A percentile compares a stretch with the other conserved stretches of the same genome.
Conservation (phyloP, 1,140 invertebrate species). For the Drosophila lacteicornis region DNA sequence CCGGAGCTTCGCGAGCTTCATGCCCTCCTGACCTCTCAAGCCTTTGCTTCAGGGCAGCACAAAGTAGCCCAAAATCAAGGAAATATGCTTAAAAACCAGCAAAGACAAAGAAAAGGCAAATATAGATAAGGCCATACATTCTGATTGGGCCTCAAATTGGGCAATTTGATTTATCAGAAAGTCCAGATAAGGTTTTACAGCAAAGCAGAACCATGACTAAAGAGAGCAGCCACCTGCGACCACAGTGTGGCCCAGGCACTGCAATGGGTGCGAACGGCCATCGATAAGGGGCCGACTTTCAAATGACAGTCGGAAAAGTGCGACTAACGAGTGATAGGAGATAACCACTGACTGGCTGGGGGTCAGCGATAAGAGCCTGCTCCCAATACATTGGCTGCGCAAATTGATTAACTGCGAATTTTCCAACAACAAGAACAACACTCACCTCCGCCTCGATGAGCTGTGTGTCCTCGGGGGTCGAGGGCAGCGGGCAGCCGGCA, state of each 20-base stretch:
- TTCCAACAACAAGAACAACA: background rate
- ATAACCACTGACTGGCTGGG: constrained; percentile 42
- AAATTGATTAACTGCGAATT: constrained; percentile 26
- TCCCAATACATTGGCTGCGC: constrained; percentile 13
- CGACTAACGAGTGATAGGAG: constrained; percentile 18
- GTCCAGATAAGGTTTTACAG: constrained; percentile 25
- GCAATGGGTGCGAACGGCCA: constrained; percentile 1
- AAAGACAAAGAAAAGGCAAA: background rate
- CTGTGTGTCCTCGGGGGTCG: constrained; percentile 94
- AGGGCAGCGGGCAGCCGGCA: constrained; percentile 92
- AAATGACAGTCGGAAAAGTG: constrained; percentile 43
- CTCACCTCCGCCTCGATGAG: constrained; percentile 91
- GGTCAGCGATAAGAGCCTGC: constrained; percentile 58
- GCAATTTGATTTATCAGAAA: constrained; percentile 33
- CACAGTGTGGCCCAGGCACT: background rate
- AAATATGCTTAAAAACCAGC: constrained; percentile 5
- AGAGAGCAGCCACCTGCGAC: constrained; percentile 11
- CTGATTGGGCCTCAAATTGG: background rate
- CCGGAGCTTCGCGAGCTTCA: background rate
- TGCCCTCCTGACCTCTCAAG: constrained; percentile 37
- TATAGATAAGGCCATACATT: constrained; percentile 10
- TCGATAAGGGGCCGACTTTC: constrained; percentile 55
- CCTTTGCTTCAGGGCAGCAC: constrained; percentile 1
- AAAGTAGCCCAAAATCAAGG: constrained; percentile 3
- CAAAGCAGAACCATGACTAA: constrained; percentile 1